phyloP scores from a whole-genome alignment of 2,888 invertebrate genomes.

The Hydroisotoma schaefferi region DNA sequence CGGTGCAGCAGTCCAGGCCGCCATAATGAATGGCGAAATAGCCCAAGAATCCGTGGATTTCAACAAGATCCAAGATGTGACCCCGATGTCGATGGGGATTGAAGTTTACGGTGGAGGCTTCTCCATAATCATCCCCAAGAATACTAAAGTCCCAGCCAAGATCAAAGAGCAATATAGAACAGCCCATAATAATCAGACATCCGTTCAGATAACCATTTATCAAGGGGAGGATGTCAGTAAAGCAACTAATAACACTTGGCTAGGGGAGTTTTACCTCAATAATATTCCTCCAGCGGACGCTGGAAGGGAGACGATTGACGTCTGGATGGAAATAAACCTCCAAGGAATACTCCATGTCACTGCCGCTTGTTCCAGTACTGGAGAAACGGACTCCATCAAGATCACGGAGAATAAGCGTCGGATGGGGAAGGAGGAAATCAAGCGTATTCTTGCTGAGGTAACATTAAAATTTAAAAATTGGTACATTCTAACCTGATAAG shows the following conservation, averaged over 20 bases:
- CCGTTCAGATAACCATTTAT: constrained; percentile 26
- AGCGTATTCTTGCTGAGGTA: constrained; percentile 19
- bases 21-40: constrained; percentile 56
- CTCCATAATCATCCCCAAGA: constrained; percentile 24
- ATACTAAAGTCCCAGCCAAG: constrained; percentile 25
- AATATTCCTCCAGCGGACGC: constrained; percentile 34
- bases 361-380: constrained; percentile 24
- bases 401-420: constrained; percentile 21
- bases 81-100: constrained; percentile 29
- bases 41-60: constrained; percentile 18
- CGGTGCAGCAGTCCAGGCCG: constrained; percentile 71
- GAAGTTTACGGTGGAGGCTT: constrained; percentile 26
- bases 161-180: constrained; percentile 30
- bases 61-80: constrained; percentile 31
- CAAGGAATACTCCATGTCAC: constrained; percentile 33
- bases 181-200: constrained; percentile 32
- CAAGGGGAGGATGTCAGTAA: constrained; percentile 27
- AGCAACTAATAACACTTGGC: constrained; percentile 21
- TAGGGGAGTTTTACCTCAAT: constrained; percentile 32
- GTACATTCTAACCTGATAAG: neutral
- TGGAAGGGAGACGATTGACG: constrained; percentile 24
- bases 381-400: constrained; percentile 10
- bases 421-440: constrained; percentile 15
- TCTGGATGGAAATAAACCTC: constrained; percentile 26
- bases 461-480: neutral